Evolutionary conservation across 2,797 vertebrate genomes (phyloP), one percentile per base, ranked within the genome.

Genomic region (Cynodonichthys magdalenae): DNA sequence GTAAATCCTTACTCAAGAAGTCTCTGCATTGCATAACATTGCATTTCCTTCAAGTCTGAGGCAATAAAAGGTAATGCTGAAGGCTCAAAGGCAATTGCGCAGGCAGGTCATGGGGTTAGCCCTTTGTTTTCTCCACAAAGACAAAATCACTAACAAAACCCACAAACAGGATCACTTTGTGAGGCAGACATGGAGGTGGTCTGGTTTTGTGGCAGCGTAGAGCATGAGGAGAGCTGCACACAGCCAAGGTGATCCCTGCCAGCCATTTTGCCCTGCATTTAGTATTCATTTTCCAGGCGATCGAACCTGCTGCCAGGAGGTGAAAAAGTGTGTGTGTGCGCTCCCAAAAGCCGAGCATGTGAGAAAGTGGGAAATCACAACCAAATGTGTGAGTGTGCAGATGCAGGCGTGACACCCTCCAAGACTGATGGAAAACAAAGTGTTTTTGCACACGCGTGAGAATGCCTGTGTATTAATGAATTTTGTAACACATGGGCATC

Each of bases 241-340:
- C 63, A 81, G 81, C 85, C 84, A 84, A 83, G 85, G 84, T 91
- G 84, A 90, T 87, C 81, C 75, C 82, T 87, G 87, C 85, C 86
- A 87, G 83, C 87, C 87, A 86, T 89, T 89, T 87, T 89, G 78
- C 83, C 80, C 83, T 74, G 81, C 80, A 69, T 89, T 92, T 89
- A 88, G 80, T 78, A 87, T 87, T 91, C 81, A 90, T 90, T 90
- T 90, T 90, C 87, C 87, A 87, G 84, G 75, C 70, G 77, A 90
- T 90, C 82, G 85, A 89, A 88, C 82, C 76, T 17, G 9, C 83
- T 81, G 83, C 87, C 89, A 87, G 63, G 63, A 80, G 83, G 77
- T 77, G 60, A 53, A 53, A 53, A 36, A 24, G 63, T 39, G 76
- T 45, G 51, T 41, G 36, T 75, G 34, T 24, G 17, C 54, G 18